These are phyloP conservation scores for Drosophila fuyamai DNA, from an alignment of 1,140 invertebrate species.

Conservation along the genomic window DNA sequence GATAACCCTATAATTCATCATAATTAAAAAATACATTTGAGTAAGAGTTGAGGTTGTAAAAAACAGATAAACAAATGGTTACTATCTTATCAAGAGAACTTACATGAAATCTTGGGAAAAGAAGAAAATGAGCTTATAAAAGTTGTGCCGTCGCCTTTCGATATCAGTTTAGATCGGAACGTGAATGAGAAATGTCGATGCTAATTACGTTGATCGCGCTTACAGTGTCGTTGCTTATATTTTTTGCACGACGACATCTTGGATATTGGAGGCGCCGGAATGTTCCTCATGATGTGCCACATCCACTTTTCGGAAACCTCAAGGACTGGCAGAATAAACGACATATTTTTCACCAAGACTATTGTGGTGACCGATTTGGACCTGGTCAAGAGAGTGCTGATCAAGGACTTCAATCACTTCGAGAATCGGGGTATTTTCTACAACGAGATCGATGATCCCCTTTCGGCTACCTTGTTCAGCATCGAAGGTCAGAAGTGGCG, in stretches of 20 bases:
- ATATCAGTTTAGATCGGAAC: constrained; percentile 17
- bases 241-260: constrained; percentile 52
- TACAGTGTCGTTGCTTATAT: constrained; percentile 35
- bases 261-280: constrained; percentile 67
- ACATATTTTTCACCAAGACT: constrained; percentile 50
- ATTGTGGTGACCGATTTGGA: constrained; percentile 85
- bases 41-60: no score
- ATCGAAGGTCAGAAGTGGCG: constrained; percentile 86
- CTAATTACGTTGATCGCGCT: constrained; percentile 46
- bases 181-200: constrained; percentile 39
- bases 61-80: neutral
- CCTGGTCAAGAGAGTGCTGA: constrained; percentile 87
- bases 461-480: constrained; percentile 85
- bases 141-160: neutral
- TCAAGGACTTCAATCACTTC: constrained; percentile 87
- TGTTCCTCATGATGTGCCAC: constrained; percentile 60
- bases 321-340: constrained; percentile 84
- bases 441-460: constrained; percentile 85
- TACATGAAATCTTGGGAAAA: neutral
- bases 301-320: constrained; percentile 53
- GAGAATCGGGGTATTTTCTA: constrained; percentile 85
- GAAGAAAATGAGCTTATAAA: constrained; percentile 22
- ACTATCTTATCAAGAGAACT: constrained; percentile 5
- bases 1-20: no score
- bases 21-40: no score